These are phyloP conservation scores for Psococerastis gibbosa DNA, from an alignment of 2,888 invertebrate genomes.

Conservation along the genomic window DNA sequence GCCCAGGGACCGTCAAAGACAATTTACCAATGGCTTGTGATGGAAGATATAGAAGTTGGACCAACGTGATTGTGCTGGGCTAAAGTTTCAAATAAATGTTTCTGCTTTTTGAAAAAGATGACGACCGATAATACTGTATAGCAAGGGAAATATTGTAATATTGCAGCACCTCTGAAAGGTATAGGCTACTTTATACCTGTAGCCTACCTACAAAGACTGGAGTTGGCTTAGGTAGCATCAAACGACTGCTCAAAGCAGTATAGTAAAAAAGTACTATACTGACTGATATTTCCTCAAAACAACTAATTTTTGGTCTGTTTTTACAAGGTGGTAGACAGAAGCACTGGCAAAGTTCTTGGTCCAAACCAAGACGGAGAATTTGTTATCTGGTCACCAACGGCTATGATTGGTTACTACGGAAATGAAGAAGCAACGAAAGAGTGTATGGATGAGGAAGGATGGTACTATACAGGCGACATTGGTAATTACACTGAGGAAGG, in stretches of 20 bases:
- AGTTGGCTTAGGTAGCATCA: not conserved
- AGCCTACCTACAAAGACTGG: not conserved
- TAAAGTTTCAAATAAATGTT: no score
- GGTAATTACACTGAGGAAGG: not conserved
- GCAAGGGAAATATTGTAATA: no score
- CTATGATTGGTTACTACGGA: not conserved
- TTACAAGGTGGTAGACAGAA: not conserved
- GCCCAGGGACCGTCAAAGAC: no score
- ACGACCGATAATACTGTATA: no score
- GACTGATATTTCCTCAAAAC: no score
- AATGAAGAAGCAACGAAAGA: not conserved
- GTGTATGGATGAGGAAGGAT: not conserved
- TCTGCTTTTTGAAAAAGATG: no score
- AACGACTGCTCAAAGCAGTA: not conserved
- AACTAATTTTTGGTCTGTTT: no score
- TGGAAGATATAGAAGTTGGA: no score
- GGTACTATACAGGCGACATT: not conserved
- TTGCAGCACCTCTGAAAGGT: no score
- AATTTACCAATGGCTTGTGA: no score
- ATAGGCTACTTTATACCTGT: no score
- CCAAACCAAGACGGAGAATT: not conserved
- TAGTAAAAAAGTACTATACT: not conserved
- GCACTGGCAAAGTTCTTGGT: not conserved
- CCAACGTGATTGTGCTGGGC: no score
- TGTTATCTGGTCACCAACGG: not conserved